Evolutionary conservation across 2,888 invertebrate genomes (phyloP).

Genomic region (Myopa testacea): DNA sequence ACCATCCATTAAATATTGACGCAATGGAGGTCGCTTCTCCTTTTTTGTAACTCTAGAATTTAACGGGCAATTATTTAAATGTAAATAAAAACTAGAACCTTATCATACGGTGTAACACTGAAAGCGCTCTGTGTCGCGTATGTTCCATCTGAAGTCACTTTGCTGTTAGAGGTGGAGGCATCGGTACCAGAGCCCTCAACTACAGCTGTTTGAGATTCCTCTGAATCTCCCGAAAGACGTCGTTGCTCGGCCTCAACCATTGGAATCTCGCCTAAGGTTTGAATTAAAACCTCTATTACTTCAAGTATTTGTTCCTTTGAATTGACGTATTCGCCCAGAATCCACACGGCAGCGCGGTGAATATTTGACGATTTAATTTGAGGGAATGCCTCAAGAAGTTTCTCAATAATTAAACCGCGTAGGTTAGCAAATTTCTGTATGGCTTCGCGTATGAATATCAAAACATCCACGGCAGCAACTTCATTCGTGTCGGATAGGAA

Average conservation of each 20-base stretch:
- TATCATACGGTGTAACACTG: conserved; percentile 79
- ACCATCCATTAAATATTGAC: conserved; percentile 91
- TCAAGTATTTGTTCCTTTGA: conserved; percentile 80
- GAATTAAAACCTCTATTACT: conserved; percentile 82
- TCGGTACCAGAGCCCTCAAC: conserved; percentile 27
- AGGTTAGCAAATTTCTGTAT: conserved; percentile 91
- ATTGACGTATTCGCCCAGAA: conserved; percentile 95
- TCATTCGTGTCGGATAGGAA: conserved; percentile 91
- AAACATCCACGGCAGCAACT: conserved; percentile 91
- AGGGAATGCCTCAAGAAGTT: conserved; percentile 80
- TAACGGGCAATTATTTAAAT: conserved; percentile 3
- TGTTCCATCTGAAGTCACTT: conserved; percentile 97
- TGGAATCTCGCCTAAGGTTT: conserved; percentile 78
- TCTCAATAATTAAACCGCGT: conserved; percentile 84
- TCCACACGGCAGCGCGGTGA: conserved; percentile 95
- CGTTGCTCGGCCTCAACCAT: conserved; percentile 76
- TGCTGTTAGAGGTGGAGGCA: conserved; percentile 54
- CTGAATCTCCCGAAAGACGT: conserved; percentile 79
- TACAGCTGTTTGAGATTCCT: conserved; percentile 64
- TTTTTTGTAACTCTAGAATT: conserved; percentile 71
- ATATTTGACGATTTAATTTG: conserved; percentile 92
- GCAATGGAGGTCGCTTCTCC: conserved; percentile 81
- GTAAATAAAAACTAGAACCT: neutral
- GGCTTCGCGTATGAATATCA: conserved; percentile 96
- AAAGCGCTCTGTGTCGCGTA: conserved; percentile 99